Conservation (phyloP, 2,113 vertebrate species). For the Colistium nudipinnis region DNA sequence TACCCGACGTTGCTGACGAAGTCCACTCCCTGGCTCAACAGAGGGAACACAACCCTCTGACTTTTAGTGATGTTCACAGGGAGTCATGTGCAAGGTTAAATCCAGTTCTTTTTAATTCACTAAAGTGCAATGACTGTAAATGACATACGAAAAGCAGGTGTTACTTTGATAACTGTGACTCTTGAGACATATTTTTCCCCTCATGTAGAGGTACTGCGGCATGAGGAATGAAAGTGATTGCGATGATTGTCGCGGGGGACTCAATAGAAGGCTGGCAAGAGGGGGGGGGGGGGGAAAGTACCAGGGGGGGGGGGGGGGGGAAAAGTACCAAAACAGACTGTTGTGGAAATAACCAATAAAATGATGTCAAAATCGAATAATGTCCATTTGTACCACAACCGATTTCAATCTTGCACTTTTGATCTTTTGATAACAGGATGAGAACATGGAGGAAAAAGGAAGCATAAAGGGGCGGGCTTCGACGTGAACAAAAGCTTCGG, state of each 20-base stretch:
- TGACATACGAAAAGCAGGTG: neutral
- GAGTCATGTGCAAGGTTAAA: neutral
- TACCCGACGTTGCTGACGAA: conserved; percentile 88
- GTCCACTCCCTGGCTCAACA: conserved; percentile 83
- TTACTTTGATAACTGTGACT: neutral
- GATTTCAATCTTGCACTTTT: neutral
- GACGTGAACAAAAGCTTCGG: conserved; percentile 9
- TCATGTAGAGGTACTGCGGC: no score
- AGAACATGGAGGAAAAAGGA: conserved; percentile 2
- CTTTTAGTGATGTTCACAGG: neutral
- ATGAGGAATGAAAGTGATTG: no score
- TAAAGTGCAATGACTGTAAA: no score
- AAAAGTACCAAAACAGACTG: no score
- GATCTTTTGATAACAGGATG: neutral
- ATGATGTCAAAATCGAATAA: neutral
- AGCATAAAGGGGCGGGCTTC: neutral
- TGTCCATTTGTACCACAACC: neutral
- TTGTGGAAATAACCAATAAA: neutral
- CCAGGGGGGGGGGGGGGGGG: no score
- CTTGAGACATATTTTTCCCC: no score
- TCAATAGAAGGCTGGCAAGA: no score
- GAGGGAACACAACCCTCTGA: neutral
- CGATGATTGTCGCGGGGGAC: no score
- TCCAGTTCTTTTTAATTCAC: no score
- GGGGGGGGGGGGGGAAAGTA: no score